Percentiles rank a stretch among this genome's conserved stretches.
Evolutionary conservation across 64 coral and sea anemone genomes (phyloP).

Genomic region (Porites lutea): DNA sequence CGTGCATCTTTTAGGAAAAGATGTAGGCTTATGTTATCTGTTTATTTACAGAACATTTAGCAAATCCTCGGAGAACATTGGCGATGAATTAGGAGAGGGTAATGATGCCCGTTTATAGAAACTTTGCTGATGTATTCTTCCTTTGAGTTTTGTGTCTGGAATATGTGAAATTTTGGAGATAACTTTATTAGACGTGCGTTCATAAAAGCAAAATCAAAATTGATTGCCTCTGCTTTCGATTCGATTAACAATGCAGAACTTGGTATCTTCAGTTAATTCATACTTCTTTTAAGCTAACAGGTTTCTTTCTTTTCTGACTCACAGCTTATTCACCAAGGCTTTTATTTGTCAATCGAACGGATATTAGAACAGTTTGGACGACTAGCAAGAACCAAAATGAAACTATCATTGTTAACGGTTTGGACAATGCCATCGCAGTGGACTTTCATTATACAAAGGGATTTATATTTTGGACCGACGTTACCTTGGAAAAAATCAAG

Average conservation of each 20-base stretch:
- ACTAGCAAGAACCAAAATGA: constrained; percentile 65
- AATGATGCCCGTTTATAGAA: constrained; percentile 9
- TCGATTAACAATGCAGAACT: background rate
- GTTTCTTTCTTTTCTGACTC: background rate
- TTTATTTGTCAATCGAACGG: constrained; percentile 87
- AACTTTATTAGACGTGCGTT: background rate
- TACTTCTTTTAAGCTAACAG: background rate
- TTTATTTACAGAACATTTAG: constrained; percentile 45
- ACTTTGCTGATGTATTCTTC: background rate
- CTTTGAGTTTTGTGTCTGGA: background rate
- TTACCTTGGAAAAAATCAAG: constrained; percentile 83
- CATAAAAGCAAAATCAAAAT: background rate
- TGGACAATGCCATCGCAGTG: constrained; percentile 85
- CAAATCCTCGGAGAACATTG: constrained; percentile 50
- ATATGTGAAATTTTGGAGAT: background rate
- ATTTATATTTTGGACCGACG: constrained; percentile 87
- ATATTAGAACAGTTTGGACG: constrained; percentile 71
- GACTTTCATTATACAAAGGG: constrained; percentile 68
- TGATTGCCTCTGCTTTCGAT: background rate
- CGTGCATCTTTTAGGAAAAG: background rate
- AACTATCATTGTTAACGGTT: constrained; percentile 63
- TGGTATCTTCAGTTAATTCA: constrained; percentile 13
- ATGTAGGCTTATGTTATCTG: constrained; percentile 31
- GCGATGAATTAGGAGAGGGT: constrained; percentile 38
- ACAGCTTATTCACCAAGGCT: constrained; percentile 75